Evolutionary conservation across 53 echinoderm and acorn worm species (phyloP).

Genomic region (Luidia sarsii): DNA sequence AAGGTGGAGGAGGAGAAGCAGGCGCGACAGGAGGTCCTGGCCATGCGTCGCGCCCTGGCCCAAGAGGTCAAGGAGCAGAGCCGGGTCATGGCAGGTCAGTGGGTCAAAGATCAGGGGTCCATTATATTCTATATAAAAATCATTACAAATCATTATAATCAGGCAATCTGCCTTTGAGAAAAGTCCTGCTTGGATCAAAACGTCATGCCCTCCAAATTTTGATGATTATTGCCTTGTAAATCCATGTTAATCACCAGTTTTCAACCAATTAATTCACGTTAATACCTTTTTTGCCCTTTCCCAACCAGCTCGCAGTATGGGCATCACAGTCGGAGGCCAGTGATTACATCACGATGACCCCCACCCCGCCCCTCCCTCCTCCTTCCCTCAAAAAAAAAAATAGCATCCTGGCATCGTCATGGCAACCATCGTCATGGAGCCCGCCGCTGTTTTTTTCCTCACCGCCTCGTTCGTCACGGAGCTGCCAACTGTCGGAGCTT

Average conservation of each 20-base stretch:
- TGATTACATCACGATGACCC: slow-evolving; percentile 4
- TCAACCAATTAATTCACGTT: background rate
- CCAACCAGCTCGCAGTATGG: slow-evolving; percentile 17
- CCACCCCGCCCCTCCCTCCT: background rate
- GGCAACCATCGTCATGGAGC: too few relatives aligned
- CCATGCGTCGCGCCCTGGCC: slow-evolving; percentile 77
- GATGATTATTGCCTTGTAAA: background rate
- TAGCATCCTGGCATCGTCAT: background rate
- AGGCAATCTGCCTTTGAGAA: too few relatives aligned
- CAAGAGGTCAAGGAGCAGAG: slow-evolving; percentile 88
- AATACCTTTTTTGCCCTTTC: background rate
- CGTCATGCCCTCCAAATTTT: too few relatives aligned
- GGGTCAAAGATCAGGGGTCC: background rate
- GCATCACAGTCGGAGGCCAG: background rate
- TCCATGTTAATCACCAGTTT: background rate
- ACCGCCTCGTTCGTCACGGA: too few relatives aligned
- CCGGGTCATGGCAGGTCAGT: slow-evolving; percentile 76
- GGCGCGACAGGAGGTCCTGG: slow-evolving; percentile 69
- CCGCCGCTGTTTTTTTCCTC: too few relatives aligned
- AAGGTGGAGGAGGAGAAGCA: slow-evolving; percentile 79
- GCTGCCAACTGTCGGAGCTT: slow-evolving; percentile 34
- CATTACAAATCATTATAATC: too few relatives aligned
- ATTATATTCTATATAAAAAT: background rate
- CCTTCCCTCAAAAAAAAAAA: background rate
- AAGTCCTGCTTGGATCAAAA: too few relatives aligned